Evolutionary conservation across 2,113 vertebrate species (phyloP), one percentile per base, ranked within the genome.

Genomic region (Pomatostomus ruficeps): DNA sequence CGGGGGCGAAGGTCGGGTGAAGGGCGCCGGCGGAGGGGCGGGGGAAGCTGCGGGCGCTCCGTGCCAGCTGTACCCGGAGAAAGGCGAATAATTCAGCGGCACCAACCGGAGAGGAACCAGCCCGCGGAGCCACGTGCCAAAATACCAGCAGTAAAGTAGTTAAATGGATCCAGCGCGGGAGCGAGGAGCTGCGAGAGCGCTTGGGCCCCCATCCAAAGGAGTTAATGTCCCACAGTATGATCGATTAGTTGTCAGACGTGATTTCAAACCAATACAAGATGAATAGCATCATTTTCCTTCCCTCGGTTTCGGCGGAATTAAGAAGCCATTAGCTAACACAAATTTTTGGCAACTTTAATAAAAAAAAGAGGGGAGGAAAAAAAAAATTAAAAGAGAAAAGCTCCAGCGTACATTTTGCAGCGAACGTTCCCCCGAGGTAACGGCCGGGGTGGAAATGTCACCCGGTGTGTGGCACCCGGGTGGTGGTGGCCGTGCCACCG

Each of bases 141-240:
- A 95, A 97, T 93, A 88, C 96, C 96, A 97, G 97, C 96, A 97
- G 95, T 96, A 96, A 96, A 96, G 97, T 95, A 97, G 98, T 98
- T 98, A 98, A 98, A 95, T 95, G 97, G 95, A 95, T 96, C 94
- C 97, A 95, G 96, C 93, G 96, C 97, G 84, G 95, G 26, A 97
- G 97, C 94, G 93, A 92, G 67, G 95, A 94, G 93, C 77, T 62
- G 95, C 62, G 97, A 97, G 97, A 96, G 96, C 93, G 95, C 97
- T 97, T 98, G 98, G 98, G 98, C 98, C 97, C 98, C 98, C 96
- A 98, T 98, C 98, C 98, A 98, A 98, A 98, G 95, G 98, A 98
- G 98, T 98, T 98, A 98, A 98, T 98, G 98, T 98, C 98, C 98
- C 98, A 98, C 98, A 97, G 97, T 97, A 98, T 98, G 98, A 98